Conservation (phyloP, 35 echinoderm and acorn worm species). For the Heliocidaris erythrogramma region DNA sequence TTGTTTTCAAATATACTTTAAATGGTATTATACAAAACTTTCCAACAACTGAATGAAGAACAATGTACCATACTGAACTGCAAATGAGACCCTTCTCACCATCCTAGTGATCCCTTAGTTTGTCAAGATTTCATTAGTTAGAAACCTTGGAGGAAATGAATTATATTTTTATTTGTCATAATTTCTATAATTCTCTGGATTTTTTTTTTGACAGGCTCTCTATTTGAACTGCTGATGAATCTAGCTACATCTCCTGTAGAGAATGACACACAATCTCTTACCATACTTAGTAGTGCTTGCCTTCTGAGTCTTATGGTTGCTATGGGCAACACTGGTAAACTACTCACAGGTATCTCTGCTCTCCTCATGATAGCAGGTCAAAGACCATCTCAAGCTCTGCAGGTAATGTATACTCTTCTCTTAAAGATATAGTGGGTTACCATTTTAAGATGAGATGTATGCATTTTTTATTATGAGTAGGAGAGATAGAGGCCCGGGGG, state of each 20-base stretch:
- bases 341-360: slow-evolving; percentile 83
- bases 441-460: too few relatives aligned
- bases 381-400: slow-evolving; percentile 6
- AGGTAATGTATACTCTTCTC: neutral
- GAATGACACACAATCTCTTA: slow-evolving; percentile 50
- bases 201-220: slow-evolving; percentile 55
- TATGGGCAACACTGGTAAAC: slow-evolving; percentile 89
- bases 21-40: too few relatives aligned
- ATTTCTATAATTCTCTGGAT: neutral
- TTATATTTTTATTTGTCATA: neutral
- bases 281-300: slow-evolving; percentile 72
- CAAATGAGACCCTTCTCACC: too few relatives aligned
- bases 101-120: too few relatives aligned
- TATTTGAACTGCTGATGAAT: slow-evolving; percentile 88
- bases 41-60: too few relatives aligned
- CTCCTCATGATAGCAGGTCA: slow-evolving; percentile 80
- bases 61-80: too few relatives aligned
- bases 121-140: too few relatives aligned
- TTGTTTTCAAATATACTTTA: too few relatives aligned
- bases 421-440: too few relatives aligned
- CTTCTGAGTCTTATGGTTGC: slow-evolving; percentile 90
- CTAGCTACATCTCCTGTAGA: slow-evolving; percentile 59
- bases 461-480: too few relatives aligned
- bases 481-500: too few relatives aligned
- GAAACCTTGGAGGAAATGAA: neutral